phyloP scores from a whole-genome alignment of 2,797 vertebrate genomes.

The Pampus argenteus region DNA sequence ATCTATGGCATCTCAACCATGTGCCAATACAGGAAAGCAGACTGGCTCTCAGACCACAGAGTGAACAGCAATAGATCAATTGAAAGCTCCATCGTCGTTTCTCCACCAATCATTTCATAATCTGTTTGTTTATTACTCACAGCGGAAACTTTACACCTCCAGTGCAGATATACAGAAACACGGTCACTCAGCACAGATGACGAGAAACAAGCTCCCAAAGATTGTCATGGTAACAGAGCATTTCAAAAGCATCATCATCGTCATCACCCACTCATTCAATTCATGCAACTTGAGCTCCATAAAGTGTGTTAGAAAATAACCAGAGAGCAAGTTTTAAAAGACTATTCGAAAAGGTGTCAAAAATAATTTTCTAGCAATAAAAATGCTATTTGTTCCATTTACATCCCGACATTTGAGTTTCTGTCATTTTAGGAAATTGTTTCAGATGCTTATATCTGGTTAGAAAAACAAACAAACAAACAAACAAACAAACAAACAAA shows the following conservation, averaged over 20 bases:
- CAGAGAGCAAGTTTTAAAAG: slow-evolving; percentile 43
- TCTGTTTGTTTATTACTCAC: slow-evolving; percentile 1
- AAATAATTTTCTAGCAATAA: slow-evolving; percentile 62
- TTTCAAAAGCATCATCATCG: slow-evolving; percentile 40
- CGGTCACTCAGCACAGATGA: slow-evolving; percentile 30
- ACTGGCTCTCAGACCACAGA: slow-evolving; percentile 58
- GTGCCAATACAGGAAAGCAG: slow-evolving; percentile 24
- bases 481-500: slow-evolving; percentile 25
- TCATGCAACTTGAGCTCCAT: slow-evolving; percentile 31
- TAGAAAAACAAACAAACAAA: slow-evolving; percentile 35
- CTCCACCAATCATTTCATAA: slow-evolving; percentile 29
- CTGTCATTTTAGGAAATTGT: slow-evolving; percentile 49
- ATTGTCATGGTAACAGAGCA: slow-evolving; percentile 68
- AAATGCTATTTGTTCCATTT: slow-evolving; percentile 78
- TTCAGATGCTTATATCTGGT: slow-evolving; percentile 43
- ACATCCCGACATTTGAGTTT: slow-evolving; percentile 49
- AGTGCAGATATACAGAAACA: slow-evolving; percentile 37
- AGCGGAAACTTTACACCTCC: slow-evolving; percentile 31
- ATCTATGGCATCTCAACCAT: slow-evolving; percentile 62
- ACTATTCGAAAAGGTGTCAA: slow-evolving; percentile 53
- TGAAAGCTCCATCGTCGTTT: slow-evolving; percentile 15
- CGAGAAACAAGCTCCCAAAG: slow-evolving; percentile 47
- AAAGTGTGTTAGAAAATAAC: slow-evolving; percentile 45
- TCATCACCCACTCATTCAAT: slow-evolving; percentile 43
- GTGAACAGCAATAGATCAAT: slow-evolving; percentile 46